Conservation (phyloP, 2,797 vertebrate genomes). For the Sarcoramphus papa region DNA sequence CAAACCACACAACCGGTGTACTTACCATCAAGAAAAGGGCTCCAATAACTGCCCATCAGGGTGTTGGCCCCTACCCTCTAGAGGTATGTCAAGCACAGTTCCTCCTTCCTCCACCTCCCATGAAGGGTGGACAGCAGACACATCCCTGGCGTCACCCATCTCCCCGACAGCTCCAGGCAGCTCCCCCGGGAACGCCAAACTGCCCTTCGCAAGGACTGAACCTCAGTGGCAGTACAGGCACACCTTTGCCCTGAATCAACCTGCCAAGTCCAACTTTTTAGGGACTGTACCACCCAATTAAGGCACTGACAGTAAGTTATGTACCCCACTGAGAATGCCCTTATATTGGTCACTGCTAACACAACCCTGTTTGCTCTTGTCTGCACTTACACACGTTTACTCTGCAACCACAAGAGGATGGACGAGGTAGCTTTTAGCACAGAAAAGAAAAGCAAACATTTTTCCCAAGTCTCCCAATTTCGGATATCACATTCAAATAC, state of each 20-base stretch:
- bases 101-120: not conserved
- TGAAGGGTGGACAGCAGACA: fast-evolving
- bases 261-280: not conserved
- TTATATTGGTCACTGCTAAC: not conserved
- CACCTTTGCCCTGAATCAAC: not conserved
- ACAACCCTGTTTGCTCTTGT: not conserved
- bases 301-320: not conserved
- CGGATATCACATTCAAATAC: not conserved
- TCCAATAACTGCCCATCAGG: not conserved
- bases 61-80: too few relatives aligned
- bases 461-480: not conserved
- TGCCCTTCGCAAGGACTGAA: not conserved
- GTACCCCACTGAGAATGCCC: not conserved
- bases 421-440: not conserved
- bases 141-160: not conserved
- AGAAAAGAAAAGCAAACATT: not conserved
- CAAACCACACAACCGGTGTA: not conserved
- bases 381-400: fast-evolving
- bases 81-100: not conserved
- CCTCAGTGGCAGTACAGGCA: not conserved
- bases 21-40: not conserved
- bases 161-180: not conserved
- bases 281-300: not conserved
- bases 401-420: not conserved
- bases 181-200: not conserved